Evolutionary conservation across 1,140 invertebrate genomes (phyloP).

Genomic region (Kradibia gibbosae): DNA sequence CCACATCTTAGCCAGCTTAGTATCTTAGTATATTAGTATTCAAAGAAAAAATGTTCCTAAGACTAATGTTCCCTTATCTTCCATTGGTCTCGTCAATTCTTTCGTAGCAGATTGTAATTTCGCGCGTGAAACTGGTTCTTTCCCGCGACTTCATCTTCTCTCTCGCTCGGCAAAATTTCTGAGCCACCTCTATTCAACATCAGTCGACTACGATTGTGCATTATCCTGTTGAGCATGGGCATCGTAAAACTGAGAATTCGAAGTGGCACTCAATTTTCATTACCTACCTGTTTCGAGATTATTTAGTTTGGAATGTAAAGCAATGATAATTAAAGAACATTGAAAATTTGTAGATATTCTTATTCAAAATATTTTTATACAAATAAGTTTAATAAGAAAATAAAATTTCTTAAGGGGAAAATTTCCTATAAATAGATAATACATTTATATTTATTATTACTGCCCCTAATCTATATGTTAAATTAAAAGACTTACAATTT

Average conservation of each 20-base stretch:
- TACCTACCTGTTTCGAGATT: neutral
- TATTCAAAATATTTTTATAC: neutral
- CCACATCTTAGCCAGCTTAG: neutral
- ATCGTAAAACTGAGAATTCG: neutral
- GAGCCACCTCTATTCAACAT: neutral
- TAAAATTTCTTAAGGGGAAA: neutral
- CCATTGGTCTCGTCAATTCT: neutral
- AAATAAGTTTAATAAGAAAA: neutral
- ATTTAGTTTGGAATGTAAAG: neutral
- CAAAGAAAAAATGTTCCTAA: neutral
- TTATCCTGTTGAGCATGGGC: neutral
- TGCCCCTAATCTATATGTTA: too few species aligned
- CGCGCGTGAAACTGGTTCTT: slow-evolving; percentile 24
- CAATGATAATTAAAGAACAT: neutral
- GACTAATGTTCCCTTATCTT: slow-evolving; percentile 8
- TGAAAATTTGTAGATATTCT: neutral
- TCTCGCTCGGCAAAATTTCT: neutral
- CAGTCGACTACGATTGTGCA: neutral
- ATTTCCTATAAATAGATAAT: too few species aligned
- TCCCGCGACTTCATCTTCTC: neutral
- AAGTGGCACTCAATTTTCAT: neutral
- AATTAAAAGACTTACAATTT: too few species aligned
- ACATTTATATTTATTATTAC: too few species aligned
- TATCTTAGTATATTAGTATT: neutral
- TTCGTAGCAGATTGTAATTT: neutral